These are phyloP conservation scores for Polylopha cassiicola DNA, from an alignment of 2,888 invertebrate species.

Conservation along the genomic window DNA sequence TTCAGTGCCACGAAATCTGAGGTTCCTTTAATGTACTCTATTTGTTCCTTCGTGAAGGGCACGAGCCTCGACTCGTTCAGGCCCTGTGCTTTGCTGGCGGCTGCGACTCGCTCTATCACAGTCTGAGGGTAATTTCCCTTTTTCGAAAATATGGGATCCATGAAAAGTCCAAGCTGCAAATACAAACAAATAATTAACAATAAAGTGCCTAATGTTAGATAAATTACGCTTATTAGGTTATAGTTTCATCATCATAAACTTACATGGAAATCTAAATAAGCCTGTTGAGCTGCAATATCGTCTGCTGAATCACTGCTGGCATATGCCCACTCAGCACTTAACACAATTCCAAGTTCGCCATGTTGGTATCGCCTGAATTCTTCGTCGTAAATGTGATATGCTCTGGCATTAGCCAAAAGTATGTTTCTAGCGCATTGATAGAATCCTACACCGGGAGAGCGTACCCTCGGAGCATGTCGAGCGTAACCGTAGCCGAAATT, in stretches of 20 bases:
- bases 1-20: slow-evolving; percentile 21
- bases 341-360: slow-evolving; percentile 7
- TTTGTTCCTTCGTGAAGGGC: slow-evolving; percentile 16
- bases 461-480: not conserved
- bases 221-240: not conserved
- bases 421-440: slow-evolving; percentile 14
- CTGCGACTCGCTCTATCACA: slow-evolving; percentile 12
- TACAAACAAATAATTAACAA: slow-evolving; percentile 2
- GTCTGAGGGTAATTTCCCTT: slow-evolving; percentile 20
- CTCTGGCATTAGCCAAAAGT: slow-evolving; percentile 46
- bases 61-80: slow-evolving; percentile 18
- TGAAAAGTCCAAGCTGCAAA: slow-evolving; percentile 8
- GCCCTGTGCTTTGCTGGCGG: slow-evolving; percentile 19
- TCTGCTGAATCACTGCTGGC: slow-evolving; percentile 9
- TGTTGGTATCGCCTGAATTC: slow-evolving; percentile 15
- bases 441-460: slow-evolving; percentile 2
- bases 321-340: slow-evolving; percentile 5
- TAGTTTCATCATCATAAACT: not conserved
- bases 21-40: slow-evolving; percentile 18
- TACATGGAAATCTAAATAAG: slow-evolving; percentile 22
- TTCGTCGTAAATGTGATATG: slow-evolving; percentile 43
- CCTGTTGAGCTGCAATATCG: slow-evolving; percentile 22
- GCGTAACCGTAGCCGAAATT: slow-evolving; percentile 38
- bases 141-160: slow-evolving; percentile 20
- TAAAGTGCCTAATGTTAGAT: slow-evolving; percentile 3